Conservation (phyloP, 2,888 invertebrate genomes). For the Drosophila dives region DNA sequence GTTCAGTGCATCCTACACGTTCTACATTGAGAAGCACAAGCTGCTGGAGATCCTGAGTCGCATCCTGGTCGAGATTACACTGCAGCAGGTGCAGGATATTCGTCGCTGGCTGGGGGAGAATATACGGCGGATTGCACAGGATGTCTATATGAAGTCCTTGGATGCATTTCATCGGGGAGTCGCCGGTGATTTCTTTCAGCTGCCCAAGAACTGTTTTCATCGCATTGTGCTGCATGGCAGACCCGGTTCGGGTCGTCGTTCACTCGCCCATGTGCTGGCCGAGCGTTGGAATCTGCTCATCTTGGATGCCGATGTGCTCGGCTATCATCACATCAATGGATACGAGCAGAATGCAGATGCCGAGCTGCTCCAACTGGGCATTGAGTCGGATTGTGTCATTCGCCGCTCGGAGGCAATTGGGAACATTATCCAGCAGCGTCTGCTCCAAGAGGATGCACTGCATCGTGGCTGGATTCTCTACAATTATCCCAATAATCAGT, state of each 20-base stretch:
- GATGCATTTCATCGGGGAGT: slow-evolving; percentile 57
- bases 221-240: slow-evolving; percentile 87
- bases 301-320: slow-evolving; percentile 77
- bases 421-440: slow-evolving; percentile 73
- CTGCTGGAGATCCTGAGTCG: slow-evolving; percentile 79
- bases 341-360: slow-evolving; percentile 50
- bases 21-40: slow-evolving; percentile 82
- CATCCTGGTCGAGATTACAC: slow-evolving; percentile 68
- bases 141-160: slow-evolving; percentile 69
- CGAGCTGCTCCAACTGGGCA: slow-evolving; percentile 61
- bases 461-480: slow-evolving; percentile 87
- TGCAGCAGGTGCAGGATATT: slow-evolving; percentile 57
- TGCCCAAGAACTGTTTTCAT: slow-evolving; percentile 79
- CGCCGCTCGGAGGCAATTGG: slow-evolving; percentile 68
- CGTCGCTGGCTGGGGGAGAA: slow-evolving; percentile 77
- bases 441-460: slow-evolving; percentile 85
- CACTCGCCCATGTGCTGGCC: slow-evolving; percentile 86
- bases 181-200: slow-evolving; percentile 58
- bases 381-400: slow-evolving; percentile 59
- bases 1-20: slow-evolving; percentile 77
- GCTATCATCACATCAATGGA: slow-evolving; percentile 71
- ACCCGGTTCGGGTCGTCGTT: slow-evolving; percentile 86
- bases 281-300: slow-evolving; percentile 86
- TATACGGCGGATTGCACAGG: slow-evolving; percentile 67
- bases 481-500: slow-evolving; percentile 86